Conservation (phyloP, 1,140 invertebrate species). For the Zaprionus ornatus region DNA sequence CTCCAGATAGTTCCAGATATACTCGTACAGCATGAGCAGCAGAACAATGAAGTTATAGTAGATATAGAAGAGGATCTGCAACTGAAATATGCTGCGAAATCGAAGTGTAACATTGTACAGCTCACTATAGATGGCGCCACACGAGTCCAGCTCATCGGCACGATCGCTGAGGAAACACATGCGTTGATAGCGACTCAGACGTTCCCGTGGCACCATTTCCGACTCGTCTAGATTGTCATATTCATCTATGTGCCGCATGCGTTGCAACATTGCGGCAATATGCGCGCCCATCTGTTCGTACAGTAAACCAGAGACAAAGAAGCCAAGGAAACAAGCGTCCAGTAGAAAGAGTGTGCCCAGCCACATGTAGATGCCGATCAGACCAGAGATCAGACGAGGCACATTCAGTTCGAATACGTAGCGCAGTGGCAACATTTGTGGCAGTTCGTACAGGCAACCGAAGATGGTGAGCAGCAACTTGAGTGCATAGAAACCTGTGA, state of each 20-base stretch:
- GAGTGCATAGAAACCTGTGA: slow-evolving; percentile 37
- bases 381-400: not conserved
- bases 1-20: slow-evolving; percentile 50
- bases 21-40: slow-evolving; percentile 67
- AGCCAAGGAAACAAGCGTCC: slow-evolving; percentile 69
- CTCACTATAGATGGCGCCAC: slow-evolving; percentile 57
- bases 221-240: not conserved
- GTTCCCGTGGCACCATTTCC: not conserved
- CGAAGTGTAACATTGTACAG: slow-evolving; percentile 54
- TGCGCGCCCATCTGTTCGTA: slow-evolving; percentile 67
- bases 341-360: slow-evolving; percentile 67
- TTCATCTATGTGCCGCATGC: slow-evolving; percentile 55
- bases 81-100: slow-evolving; percentile 64
- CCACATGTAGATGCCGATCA: slow-evolving; percentile 65
- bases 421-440: slow-evolving; percentile 23
- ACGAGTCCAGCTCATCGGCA: slow-evolving; percentile 59
- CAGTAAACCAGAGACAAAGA: slow-evolving; percentile 58
- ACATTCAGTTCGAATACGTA: not conserved
- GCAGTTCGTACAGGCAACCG: slow-evolving; percentile 56
- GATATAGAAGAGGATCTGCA: slow-evolving; percentile 72
- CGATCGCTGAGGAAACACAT: slow-evolving; percentile 63
- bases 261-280: slow-evolving; percentile 49
- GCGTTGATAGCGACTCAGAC: slow-evolving; percentile 47
- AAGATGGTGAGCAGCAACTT: slow-evolving; percentile 51
- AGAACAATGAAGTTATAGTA: slow-evolving; percentile 70